Evolutionary conservation across 2,797 vertebrate species (phyloP).

Genomic region (Catamblyrhynchus diadema): DNA sequence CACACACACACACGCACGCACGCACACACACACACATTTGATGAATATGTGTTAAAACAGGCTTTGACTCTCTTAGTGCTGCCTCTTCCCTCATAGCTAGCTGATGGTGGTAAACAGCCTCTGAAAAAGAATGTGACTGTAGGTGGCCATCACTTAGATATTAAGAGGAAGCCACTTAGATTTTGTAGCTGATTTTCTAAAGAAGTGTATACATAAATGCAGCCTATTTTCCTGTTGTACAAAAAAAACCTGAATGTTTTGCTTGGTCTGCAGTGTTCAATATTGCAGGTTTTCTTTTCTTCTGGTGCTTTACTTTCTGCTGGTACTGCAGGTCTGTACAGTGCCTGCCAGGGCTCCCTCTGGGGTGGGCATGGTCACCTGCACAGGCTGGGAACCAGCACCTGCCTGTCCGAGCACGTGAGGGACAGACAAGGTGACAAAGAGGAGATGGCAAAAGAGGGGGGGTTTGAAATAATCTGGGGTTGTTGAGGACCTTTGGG

Average conservation of each 20-base stretch:
- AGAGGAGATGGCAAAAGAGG: background rate
- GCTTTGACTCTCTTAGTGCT: background rate
- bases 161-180: background rate
- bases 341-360: fast-evolving
- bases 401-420: fast-evolving
- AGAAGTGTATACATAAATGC: background rate
- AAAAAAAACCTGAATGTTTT: background rate
- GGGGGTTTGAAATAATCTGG: background rate
- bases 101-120: background rate
- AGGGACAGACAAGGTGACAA: background rate
- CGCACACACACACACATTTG: background rate
- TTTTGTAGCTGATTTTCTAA: background rate
- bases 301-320: background rate
- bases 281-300: background rate
- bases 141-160: background rate
- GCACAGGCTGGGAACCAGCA: background rate
- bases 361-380: fast-evolving
- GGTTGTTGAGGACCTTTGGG: fast-evolving
- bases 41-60: background rate
- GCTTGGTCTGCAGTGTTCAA: fast-evolving
- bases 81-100: background rate
- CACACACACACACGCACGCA: background rate
- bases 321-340: fast-evolving
- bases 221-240: background rate
- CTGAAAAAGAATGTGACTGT: background rate